A percentile compares a stretch with the other conserved stretches of the same genome.
phyloP scores from a whole-genome alignment of 1,140 invertebrate genomes.

The Aphelinus certus region DNA sequence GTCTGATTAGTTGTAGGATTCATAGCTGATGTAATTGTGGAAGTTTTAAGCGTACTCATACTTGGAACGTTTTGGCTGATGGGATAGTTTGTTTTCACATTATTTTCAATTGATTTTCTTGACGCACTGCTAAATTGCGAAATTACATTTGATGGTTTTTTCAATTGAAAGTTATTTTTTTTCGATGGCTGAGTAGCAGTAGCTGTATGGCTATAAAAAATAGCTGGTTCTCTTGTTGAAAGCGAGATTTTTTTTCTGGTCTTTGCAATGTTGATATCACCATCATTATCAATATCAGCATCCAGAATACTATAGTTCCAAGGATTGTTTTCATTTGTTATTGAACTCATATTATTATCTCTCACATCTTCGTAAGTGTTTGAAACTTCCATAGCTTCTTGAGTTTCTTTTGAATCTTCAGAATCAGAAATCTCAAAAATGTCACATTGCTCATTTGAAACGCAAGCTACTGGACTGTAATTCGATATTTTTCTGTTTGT shows the following conservation, averaged over 20 bases:
- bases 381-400: not conserved
- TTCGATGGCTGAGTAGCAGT: not conserved
- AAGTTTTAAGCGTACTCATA: not conserved
- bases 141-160: not conserved
- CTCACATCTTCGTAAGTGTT: not conserved
- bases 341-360: not conserved
- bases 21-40: not conserved
- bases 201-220: too few species aligned
- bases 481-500: slow-evolving; percentile 44
- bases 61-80: too few species aligned
- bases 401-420: not conserved
- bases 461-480: too few species aligned
- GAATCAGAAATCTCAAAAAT: too few species aligned
- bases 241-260: too few species aligned
- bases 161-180: slow-evolving; percentile 9
- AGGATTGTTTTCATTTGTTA: too few species aligned
- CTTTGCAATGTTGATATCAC: too few species aligned
- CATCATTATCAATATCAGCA: too few species aligned
- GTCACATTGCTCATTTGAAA: too few species aligned
- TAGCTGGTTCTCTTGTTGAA: too few species aligned
- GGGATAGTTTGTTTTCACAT: not conserved
- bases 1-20: not conserved
- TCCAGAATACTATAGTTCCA: too few species aligned
- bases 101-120: not conserved
- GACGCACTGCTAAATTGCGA: too few species aligned